Conservation (phyloP, 2,797 vertebrate species). For the Neosalanx taihuensis region DNA sequence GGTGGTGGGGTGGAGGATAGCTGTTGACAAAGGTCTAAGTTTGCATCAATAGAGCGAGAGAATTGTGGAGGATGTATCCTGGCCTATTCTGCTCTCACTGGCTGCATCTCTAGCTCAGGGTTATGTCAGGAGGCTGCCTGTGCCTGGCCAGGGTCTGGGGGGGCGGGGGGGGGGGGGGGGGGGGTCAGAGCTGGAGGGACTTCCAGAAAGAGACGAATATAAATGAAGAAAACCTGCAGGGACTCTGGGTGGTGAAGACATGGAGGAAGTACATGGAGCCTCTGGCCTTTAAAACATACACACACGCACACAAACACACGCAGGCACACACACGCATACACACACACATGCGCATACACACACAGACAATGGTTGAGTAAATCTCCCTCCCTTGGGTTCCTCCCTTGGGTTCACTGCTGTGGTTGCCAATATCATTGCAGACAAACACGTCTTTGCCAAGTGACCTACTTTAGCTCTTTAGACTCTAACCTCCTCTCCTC, state of each 20-base stretch:
- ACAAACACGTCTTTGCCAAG: constrained; percentile 33
- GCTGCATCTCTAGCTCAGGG: constrained; percentile 36
- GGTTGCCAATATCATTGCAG: constrained; percentile 41
- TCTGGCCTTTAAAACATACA: constrained; percentile 36
- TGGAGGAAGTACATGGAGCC: constrained; percentile 33
- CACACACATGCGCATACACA: constrained; percentile 8
- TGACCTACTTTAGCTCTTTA: constrained; percentile 60
- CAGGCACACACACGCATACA: constrained; percentile 24
- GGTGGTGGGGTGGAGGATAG: not conserved
- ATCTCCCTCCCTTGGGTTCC: constrained; percentile 50
- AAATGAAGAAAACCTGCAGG: constrained; percentile 42
- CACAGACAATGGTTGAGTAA: constrained; percentile 15
- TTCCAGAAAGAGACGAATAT: constrained; percentile 62
- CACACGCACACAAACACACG: constrained; percentile 7
- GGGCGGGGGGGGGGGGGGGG: no score
- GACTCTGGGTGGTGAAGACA: constrained; percentile 25
- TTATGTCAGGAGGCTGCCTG: constrained; percentile 74
- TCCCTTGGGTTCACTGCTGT: constrained; percentile 38
- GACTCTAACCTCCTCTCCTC: constrained; percentile 16
- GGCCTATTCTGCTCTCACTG: no score
- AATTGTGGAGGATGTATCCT: not conserved
- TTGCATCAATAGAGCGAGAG: not conserved
- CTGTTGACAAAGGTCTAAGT: not conserved
- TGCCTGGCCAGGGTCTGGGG: constrained; percentile 63
- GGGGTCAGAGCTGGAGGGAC: constrained; percentile 64